Evolutionary conservation across 2,113 vertebrate species (phyloP).

Genomic region (Taurulus bubalis): DNA sequence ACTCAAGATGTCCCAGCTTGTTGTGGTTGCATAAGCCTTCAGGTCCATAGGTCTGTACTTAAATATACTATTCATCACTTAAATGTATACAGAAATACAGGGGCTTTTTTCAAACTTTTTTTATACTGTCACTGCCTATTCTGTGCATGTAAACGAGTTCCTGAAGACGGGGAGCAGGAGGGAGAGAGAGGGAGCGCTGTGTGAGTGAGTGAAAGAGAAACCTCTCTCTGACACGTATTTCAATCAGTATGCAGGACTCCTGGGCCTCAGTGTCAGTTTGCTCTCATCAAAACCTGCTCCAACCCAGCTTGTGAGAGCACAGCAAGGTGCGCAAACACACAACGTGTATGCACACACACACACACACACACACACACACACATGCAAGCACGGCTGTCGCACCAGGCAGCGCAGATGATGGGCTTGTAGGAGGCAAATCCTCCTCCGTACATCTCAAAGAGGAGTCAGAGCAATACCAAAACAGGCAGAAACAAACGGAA

Average conservation of each 20-base stretch:
- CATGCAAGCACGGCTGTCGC: slow-evolving; percentile 54
- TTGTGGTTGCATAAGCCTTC: not conserved
- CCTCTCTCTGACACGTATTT: slow-evolving; percentile 5
- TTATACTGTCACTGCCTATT: not conserved
- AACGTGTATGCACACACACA: slow-evolving; percentile 13
- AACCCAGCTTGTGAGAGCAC: slow-evolving; percentile 25
- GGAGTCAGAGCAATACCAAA: slow-evolving; percentile 63
- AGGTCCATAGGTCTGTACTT: not conserved
- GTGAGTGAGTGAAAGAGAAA: not conserved
- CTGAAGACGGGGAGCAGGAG: not conserved
- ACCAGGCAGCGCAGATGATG: slow-evolving; percentile 67
- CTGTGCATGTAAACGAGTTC: not conserved
- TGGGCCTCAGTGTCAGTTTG: slow-evolving; percentile 66
- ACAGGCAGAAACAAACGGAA: slow-evolving; percentile 61
- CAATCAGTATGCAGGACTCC: slow-evolving; percentile 51
- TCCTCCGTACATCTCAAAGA: slow-evolving; percentile 70
- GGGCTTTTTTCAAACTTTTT: not conserved
- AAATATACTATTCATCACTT: no score
- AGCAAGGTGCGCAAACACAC: slow-evolving; percentile 21
- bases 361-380: slow-evolving; percentile 21
- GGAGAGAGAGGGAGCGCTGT: not conserved
- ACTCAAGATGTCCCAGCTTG: slow-evolving; percentile 24
- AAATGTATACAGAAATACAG: not conserved
- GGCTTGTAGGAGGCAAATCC: slow-evolving; percentile 74
- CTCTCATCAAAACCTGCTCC: slow-evolving; percentile 65